phyloP scores from a whole-genome alignment of 2,888 invertebrate species.

The Philhelius pedissequus region DNA sequence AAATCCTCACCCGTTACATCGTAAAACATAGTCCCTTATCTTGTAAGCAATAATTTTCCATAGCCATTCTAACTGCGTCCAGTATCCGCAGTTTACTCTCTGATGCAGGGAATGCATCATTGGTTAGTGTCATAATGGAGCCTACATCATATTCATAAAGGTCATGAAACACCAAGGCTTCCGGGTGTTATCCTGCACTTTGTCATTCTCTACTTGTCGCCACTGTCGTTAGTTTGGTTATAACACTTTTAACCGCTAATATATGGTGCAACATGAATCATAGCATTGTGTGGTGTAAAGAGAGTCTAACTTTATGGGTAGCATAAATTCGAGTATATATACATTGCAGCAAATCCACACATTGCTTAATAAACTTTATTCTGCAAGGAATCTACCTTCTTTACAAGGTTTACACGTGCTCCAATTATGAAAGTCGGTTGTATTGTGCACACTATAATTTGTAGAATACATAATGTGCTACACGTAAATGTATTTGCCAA shows the following conservation, averaged over 20 bases:
- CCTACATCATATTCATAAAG: slow-evolving; percentile 13
- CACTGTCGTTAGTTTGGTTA: slow-evolving; percentile 37
- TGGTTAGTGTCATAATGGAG: slow-evolving; percentile 12
- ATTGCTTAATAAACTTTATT: slow-evolving; percentile 24
- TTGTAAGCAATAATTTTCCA: slow-evolving; percentile 5
- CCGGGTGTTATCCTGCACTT: slow-evolving; percentile 44
- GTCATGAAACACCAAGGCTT: slow-evolving; percentile 19
- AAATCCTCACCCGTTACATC: background rate
- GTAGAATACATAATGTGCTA: slow-evolving; percentile 9
- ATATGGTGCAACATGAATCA: slow-evolving; percentile 61
- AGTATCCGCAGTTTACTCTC: background rate
- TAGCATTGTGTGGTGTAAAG: slow-evolving; percentile 17
- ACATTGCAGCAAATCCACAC: slow-evolving; percentile 20
- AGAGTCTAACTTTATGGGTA: slow-evolving; percentile 33
- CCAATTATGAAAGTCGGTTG: slow-evolving; percentile 32
- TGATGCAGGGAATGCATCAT: background rate
- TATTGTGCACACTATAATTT: slow-evolving; percentile 17
- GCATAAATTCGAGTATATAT: no score
- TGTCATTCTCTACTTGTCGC: slow-evolving; percentile 29
- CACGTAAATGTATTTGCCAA: slow-evolving; percentile 48
- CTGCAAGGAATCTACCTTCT: background rate
- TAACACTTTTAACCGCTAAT: slow-evolving; percentile 30
- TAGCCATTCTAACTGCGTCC: background rate
- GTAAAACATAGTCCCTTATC: background rate
- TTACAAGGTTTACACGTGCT: slow-evolving; percentile 24